Base-by-base conservation (phyloP, 2,888 invertebrate species). In the Leptarthrus brevirostris region DNA sequence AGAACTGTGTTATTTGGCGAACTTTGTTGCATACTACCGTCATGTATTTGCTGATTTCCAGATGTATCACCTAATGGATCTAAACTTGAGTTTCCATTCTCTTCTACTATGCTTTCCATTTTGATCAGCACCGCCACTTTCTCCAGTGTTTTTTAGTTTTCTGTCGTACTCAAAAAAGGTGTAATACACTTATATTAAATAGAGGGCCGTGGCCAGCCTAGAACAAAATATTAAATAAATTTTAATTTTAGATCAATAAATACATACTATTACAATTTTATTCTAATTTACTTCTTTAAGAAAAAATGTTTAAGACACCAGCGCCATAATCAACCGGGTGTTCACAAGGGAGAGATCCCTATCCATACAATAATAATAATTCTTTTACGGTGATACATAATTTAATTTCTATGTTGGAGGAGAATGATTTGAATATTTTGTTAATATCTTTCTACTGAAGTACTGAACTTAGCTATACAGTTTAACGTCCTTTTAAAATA, bases 81-180 rank as follows among this genome's bases (percentile, higher is more conserved):
- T 80, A 85, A 82, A 70, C 77, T 77, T 82, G 86, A 86, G 84
- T 88, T 88, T 82, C 93, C 93, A 86, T 94, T 94, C 89, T 95
- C 95, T 89, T 95, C 94, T 86, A 94, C 94, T 92, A 95, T 93
- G 88, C 93, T 92, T 89, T 94, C 94, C 94, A 94, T 95, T 83
- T 84, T 64, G 34, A 58, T n/a, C 84, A 89, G 87, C 88, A 87
- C 89, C 89, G 89, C 90, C 90, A 91, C 87, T 85, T 86, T 85
- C 81, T 69, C 64, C 64, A 47, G 44, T 16, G 61, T 30, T 30
- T 30, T 30, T 30, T 30, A 30, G 4, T 30, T 30, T 30, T 8
- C 30, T n/a, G 30, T 30, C 8, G 8, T 8, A 40, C 44, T 18
- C 44, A 18, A 44, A 64, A 64, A 18, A 44, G 22, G 20, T 44